Evolutionary conservation across 2,888 invertebrate genomes (phyloP), one percentile per base, ranked within the genome.

Genomic region (Pachymerium ferrugineum): DNA sequence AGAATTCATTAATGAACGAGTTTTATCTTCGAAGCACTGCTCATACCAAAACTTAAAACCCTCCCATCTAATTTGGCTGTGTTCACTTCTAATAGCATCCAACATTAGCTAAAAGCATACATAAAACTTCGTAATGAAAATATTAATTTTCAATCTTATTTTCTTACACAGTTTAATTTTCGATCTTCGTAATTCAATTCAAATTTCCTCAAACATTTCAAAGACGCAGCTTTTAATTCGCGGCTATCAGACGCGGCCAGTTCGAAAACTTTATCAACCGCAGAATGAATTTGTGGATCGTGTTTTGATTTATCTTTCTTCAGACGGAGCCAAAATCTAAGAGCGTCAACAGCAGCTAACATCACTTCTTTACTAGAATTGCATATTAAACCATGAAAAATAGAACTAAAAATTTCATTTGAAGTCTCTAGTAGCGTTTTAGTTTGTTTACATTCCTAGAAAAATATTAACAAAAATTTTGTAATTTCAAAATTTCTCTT

Each of bases 21-120:
- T 47, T 54, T 1, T 8, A 0, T 62, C 62, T 1, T 62, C 62
- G 28, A 62, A 62, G 62, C 62, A 62, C 14, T 62, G 62, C 10
- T 62, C 62, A n/a, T 62, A 62, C 62, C 62, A 62, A 28, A 62
- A 62, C 10, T 62, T 62, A 28, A 62, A 25, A 14, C 62, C 62
- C 28, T 62, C 25, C 4, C 5, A 28, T 62, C 62, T 62, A 28
- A 62, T 62, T 6, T 62, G 25, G 10, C 10, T 1, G 12, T 28
- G 5, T 62, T 62, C 62, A 62, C 62, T 62, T 62, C 28, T 1
- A 10, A 62, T 28, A 28, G 62, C 62, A 12, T 62, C 62, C 4
- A 62, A 28, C 62, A 62, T 62, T 3, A 62, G 22, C 62, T 62
- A n/a, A n/a, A n/a, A n/a, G 38, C 14, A 14, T 4, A 14, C 4